A percentile compares a stretch with the other conserved stretches of the same genome.
phyloP scores from a whole-genome alignment of 1,140 invertebrate species.

The Atta texana region DNA sequence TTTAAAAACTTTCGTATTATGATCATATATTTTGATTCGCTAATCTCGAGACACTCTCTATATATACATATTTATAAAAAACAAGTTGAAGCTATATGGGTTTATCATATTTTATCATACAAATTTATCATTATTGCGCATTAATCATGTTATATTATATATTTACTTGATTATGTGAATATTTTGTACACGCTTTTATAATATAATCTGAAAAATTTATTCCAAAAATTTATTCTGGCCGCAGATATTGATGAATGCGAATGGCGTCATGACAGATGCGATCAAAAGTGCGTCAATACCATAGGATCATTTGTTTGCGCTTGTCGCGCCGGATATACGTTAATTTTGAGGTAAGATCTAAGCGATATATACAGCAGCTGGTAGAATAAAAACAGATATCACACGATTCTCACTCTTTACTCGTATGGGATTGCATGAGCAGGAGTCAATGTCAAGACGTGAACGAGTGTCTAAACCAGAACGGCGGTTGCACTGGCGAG shows the following conservation, averaged over 20 bases:
- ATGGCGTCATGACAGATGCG: conserved; percentile 84
- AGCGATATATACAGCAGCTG: neutral
- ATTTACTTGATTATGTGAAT: neutral
- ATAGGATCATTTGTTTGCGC: conserved; percentile 83
- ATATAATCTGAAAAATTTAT: neutral
- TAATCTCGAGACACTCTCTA: too few species aligned
- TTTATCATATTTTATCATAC: neutral
- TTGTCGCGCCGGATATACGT: conserved; percentile 80
- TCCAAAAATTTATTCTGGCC: too few species aligned
- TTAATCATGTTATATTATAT: neutral
- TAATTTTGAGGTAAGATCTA: conserved; percentile 75
- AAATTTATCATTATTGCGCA: neutral
- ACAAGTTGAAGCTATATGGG: neutral
- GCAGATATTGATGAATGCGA: conserved; percentile 90
- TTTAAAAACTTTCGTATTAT: too few species aligned
- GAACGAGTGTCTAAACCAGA: conserved; percentile 82
- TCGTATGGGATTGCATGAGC: conserved; percentile 72
- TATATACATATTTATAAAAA: neutral
- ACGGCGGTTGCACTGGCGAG: conserved; percentile 85
- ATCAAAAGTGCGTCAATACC: conserved; percentile 84
- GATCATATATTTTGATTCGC: too few species aligned
- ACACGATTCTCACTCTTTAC: neutral
- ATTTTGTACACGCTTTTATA: neutral
- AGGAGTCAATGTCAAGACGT: conserved; percentile 80
- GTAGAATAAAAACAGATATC: neutral